Base-by-base conservation (phyloP, 2,888 invertebrate genomes). In the Eledone cirrhosa region DNA sequence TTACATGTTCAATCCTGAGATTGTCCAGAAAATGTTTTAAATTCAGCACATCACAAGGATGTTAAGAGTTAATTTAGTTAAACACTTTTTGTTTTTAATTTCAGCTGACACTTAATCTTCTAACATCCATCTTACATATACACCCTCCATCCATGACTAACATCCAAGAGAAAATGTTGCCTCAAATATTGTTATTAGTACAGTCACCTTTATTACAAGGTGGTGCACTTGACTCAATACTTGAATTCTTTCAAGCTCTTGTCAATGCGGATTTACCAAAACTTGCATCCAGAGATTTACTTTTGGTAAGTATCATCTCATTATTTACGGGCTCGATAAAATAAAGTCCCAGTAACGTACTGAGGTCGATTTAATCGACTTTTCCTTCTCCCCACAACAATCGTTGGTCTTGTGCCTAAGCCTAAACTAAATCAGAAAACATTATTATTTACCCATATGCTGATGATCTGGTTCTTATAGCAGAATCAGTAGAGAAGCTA, bases 171-270 rank as follows among this genome's bases (percentile, higher is more conserved):
- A 88, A 87, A 53, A 89, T 91, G 77, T 80, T 91, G 78, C 87
- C 87, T 2, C 88, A 97, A 90, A 95, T 98, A 78, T 93, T 98
- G 78, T 92, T 94, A 78, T 92, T 98, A 79, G 95, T 97, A 48
- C 95, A 95, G 89, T 97, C 97, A 59, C 97, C 98, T 8, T 92
- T 99, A 65, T 92, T 99, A 78, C 97, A 97, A 93, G 97, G 98
- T 53, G 95, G 95, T 3, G 98, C 98, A 0, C 92, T 99, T 78
- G 94, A 94, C 86, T 95, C 98, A 11, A 95, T 98, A 93, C 92
- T 98, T 83, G 96, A 97, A 85, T 95, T 98, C 85, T 95, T 99
- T 90, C 95, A 96, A 91, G 95, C 97, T n/a, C 91, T 99, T 82
- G 97, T 97, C 19, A 93, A 95, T 16, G 94, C 89, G 5, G 86